phyloP scores from a whole-genome alignment of 2,888 invertebrate species.

The Diplazon laetatorius region DNA sequence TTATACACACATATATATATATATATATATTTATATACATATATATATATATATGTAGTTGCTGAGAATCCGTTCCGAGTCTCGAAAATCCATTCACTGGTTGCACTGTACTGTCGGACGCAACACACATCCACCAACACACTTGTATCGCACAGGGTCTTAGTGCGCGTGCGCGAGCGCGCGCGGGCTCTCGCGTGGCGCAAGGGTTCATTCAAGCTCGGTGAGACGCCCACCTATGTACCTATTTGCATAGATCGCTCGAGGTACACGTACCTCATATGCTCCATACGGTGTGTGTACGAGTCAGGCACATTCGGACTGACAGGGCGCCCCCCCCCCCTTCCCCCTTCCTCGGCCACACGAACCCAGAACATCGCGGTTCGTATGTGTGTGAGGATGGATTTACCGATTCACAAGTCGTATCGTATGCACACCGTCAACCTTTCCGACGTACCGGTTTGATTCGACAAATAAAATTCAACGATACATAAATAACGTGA shows the following conservation, averaged over 20 bases:
- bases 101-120: constrained; percentile 17
- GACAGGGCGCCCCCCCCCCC: constrained; percentile 22
- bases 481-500: too few species aligned
- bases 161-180: neutral
- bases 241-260: constrained; percentile 74
- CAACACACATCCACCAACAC: neutral
- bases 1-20: constrained; percentile 7
- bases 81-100: constrained; percentile 74
- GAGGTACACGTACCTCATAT: constrained; percentile 59
- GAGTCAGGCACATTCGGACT: constrained; percentile 27
- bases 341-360: constrained; percentile 61
- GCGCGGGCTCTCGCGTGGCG: constrained; percentile 66
- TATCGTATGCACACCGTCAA: constrained; percentile 10
- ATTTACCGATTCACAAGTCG: neutral
- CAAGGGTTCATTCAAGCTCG: constrained; percentile 75
- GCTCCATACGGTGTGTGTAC: constrained; percentile 21
- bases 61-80: constrained; percentile 54
- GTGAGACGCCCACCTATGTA: constrained; percentile 72
- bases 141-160: neutral
- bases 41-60: too few species aligned
- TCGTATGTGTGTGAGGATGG: neutral
- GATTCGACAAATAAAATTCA: too few species aligned
- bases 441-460: too few species aligned
- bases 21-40: too few species aligned
- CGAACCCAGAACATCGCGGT: constrained; percentile 17